Evolutionary conservation across 2,888 invertebrate genomes (phyloP).

Genomic region (Agrochola circellaris): DNA sequence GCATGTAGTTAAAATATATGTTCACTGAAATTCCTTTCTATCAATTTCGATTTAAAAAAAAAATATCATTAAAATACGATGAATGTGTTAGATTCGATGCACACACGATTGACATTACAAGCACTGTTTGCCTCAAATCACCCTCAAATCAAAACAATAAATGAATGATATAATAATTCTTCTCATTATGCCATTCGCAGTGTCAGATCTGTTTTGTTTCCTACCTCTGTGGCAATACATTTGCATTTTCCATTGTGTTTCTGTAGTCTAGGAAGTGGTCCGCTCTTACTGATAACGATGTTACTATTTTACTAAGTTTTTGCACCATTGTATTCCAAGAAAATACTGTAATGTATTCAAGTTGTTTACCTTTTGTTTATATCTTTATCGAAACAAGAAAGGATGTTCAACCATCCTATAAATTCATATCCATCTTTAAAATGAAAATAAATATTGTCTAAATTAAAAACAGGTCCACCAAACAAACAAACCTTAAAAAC

Average conservation of each 20-base stretch:
- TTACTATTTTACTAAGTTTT: conserved; percentile 46
- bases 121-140: background rate
- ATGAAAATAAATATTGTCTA: background rate
- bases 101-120: background rate
- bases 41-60: background rate
- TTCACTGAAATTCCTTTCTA: background rate
- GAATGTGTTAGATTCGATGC: background rate
- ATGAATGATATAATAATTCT: background rate
- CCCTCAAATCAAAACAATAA: background rate
- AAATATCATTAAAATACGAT: background rate
- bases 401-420: background rate
- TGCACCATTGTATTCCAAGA: conserved; percentile 19
- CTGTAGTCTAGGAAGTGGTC: conserved; percentile 44
- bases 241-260: conserved; percentile 52
- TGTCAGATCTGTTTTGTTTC: background rate
- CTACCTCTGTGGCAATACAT: conserved; percentile 27
- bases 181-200: background rate
- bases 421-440: background rate
- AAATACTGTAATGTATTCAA: conserved; percentile 26
- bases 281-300: conserved; percentile 49
- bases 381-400: conserved; percentile 9
- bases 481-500: background rate
- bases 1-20: background rate
- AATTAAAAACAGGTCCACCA: background rate
- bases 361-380: conserved; percentile 25